Base-by-base conservation (phyloP, 2,797 vertebrate genomes). In the Podarcis siculus region DNA sequence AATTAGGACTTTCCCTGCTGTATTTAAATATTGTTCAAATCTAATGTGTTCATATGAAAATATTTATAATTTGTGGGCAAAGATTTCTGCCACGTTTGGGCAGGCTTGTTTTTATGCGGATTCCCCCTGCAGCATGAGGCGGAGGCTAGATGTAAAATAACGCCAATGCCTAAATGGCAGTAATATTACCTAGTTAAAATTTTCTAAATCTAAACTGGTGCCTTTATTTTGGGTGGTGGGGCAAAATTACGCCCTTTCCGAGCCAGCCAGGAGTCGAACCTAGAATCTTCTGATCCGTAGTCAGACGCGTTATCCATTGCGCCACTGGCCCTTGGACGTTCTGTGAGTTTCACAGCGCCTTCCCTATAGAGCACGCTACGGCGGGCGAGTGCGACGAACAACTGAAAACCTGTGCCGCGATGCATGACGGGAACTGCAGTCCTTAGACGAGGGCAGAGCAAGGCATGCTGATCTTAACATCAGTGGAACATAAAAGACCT, bases 201-300 rank as follows among this genome's bases (percentile, higher is more conserved):
- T 97, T 55, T 96, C 96, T 97, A 96, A 97, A 97, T 97, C 97
- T 96, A 96, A 96, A 23, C 19, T 61, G 6, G 5, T 55, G 13
- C 15, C 13, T 13, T 13, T 49, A n/a, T 42, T 49, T 49, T 64
- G 21, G 61, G 21, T 5, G 17, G 17, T 64, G 61, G 61, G 8
- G 9, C 27, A 27, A 69, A 69, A n/a, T 73, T 73, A 73, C 4
- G 72, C 17, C 72, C n/a, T 27, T 64, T 21, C 0, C 97, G 97
- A 97, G 97, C 97, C 97, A 97, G 97, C 95, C 97, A 97, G 97
- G 97, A 97, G 97, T 97, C 96, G 96, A 97, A 97, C 97, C 97
- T 97, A 97, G 95, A 98, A 97, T 97, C 97, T 98, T 97, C 97
- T 98, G 97, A 97, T 97, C 97, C 97, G 97, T 97, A 98, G 97